These are phyloP conservation scores for Paramacrobiotus metropolitanus DNA, from an alignment of 1,140 invertebrate species.

Conservation along the genomic window DNA sequence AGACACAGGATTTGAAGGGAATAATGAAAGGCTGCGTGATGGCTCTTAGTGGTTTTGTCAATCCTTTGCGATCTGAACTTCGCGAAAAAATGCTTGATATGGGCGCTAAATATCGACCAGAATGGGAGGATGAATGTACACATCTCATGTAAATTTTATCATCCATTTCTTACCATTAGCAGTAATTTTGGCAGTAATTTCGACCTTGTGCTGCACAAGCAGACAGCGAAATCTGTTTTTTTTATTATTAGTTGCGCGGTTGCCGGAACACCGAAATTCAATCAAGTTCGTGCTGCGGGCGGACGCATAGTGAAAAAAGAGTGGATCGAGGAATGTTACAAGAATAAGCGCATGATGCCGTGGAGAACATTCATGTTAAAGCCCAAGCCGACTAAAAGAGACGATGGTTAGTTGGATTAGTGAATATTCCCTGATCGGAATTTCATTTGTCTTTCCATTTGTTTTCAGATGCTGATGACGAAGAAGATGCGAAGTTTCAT, in stretches of 20 bases:
- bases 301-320: conserved; percentile 43
- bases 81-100: conserved; percentile 42
- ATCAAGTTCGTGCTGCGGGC: conserved; percentile 37
- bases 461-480: neutral
- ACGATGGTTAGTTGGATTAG: no score
- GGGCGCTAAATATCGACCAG: conserved; percentile 49
- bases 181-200: no score
- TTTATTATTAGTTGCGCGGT: conserved; percentile 48
- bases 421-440: no score
- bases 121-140: conserved; percentile 47
- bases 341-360: conserved; percentile 35
- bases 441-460: no score
- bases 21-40: conserved; percentile 42
- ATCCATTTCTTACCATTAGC: no score
- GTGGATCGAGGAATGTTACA: conserved; percentile 47
- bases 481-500: neutral
- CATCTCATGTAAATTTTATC: conserved; percentile 45
- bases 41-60: conserved; percentile 59
- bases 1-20: no score
- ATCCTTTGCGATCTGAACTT: conserved; percentile 43
- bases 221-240: no score
- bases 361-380: conserved; percentile 34
- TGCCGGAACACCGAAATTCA: conserved; percentile 60
- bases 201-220: no score
- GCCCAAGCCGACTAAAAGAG: no score